Evolutionary conservation across 2,113 vertebrate species (phyloP), one percentile per base, ranked within the genome.

Genomic region (Conger conger): DNA sequence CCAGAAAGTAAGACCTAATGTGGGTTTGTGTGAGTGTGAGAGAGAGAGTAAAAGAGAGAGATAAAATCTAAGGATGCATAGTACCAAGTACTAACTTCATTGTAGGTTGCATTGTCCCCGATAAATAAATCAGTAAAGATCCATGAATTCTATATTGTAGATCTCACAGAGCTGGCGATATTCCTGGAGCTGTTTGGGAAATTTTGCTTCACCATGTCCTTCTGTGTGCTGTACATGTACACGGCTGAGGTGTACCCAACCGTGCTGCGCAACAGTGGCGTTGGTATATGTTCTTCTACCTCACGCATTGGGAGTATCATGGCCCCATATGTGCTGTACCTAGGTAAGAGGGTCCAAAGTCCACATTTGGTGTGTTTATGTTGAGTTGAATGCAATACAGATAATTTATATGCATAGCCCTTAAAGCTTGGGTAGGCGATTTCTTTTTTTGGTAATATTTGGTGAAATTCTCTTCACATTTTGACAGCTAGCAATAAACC

Each of bases 231-330:
- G 85, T 99, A 98, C 57, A 97, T 98, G 89, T 98, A 98, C 94
- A 99, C 97, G 0, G 96, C 97, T 0, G 98, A 99, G 93, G 93
- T 99, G 33, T 99, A 99, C 85, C 96, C 98, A 45, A 99, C 98
- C 0, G 97, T 98, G 0, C 96, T 99, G 86, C 96, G 98, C 50
- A 99, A 98, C 88, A 96, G 96, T 89, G 97, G 97, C n/a, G 95
- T 99, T 68, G 98, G 98, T n/a, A 95, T 97, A 30, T 98, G 97
- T 86, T 99, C 98, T 57, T 97, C 96, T 23, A 97, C 97, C 0
- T 97, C 97, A 0, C 95, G 98, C 17, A 92, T 99, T 9, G 97
- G 97, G 92, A 98, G 97, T 81, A 97, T 99, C 92, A 93, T 97
- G 50, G 97, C 98, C 0, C 98, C 98, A 23, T 99, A 97, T 60